Percentiles rank a stretch among this genome's conserved stretches.
Conservation (phyloP, 2,888 invertebrate genomes). For the Antheraea assamensis region DNA sequence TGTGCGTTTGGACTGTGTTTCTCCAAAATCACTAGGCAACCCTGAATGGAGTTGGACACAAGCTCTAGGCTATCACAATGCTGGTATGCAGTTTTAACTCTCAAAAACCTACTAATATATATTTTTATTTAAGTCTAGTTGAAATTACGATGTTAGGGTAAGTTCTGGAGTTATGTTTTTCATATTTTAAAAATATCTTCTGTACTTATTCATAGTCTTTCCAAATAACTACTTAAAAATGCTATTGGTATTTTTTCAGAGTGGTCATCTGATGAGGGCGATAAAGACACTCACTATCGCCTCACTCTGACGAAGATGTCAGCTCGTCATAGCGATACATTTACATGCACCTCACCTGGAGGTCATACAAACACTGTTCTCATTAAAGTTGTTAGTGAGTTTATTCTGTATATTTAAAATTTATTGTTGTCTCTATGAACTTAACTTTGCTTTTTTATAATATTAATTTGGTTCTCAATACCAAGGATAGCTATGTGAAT, state of each 20-base stretch:
- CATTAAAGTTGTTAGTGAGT: slow-evolving; percentile 90
- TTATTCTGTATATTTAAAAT: slow-evolving; percentile 25
- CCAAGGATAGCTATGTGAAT: neutral
- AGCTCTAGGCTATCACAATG: slow-evolving; percentile 88
- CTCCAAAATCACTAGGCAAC: slow-evolving; percentile 87
- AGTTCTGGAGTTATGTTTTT: neutral
- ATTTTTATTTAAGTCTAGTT: neutral
- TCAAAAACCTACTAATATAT: neutral
- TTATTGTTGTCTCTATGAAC: neutral
- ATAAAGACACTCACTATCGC: slow-evolving; percentile 91
- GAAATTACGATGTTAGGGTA: neutral
- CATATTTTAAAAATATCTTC: neutral
- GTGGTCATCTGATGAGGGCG: slow-evolving; percentile 88
- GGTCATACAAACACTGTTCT: slow-evolving; percentile 89
- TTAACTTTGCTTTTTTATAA: neutral
- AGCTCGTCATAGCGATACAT: slow-evolving; percentile 91
- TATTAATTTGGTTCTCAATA: neutral
- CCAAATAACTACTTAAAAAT: neutral
- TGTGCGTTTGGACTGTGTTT: slow-evolving; percentile 91
- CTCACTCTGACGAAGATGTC: slow-evolving; percentile 91
- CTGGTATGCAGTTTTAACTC: slow-evolving; percentile 79
- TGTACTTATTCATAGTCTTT: neutral
- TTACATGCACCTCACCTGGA: slow-evolving; percentile 91
- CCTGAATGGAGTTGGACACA: slow-evolving; percentile 96
- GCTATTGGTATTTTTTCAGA: slow-evolving; percentile 66